Conservation (phyloP, 1,140 invertebrate species). For the Trachymyrmex septentrionalis region DNA sequence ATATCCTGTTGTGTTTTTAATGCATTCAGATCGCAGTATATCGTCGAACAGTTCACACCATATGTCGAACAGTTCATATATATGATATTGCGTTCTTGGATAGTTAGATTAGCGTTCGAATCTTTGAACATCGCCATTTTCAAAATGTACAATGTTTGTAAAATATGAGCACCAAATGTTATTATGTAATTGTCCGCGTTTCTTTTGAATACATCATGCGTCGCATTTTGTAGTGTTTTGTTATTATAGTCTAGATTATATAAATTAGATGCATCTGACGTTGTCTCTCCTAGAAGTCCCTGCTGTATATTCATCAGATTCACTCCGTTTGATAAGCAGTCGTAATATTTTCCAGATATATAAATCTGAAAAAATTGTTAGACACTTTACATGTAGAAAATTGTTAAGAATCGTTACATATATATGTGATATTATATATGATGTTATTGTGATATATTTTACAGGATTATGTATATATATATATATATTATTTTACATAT, state of each 20-base stretch:
- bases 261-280: neutral
- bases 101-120: slow-evolving; percentile 1
- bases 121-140: neutral
- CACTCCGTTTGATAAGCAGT: slow-evolving; percentile 57
- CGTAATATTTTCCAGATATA: slow-evolving; percentile 62
- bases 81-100: slow-evolving; percentile 32
- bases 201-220: slow-evolving; percentile 11
- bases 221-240: neutral
- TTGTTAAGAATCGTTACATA: neutral
- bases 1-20: slow-evolving; percentile 73
- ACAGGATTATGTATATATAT: no score
- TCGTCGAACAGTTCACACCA: slow-evolving; percentile 64
- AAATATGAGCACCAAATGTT: neutral
- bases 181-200: neutral
- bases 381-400: neutral
- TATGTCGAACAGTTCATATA: slow-evolving; percentile 74
- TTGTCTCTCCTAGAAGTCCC: neutral
- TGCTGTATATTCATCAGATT: neutral
- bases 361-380: slow-evolving; percentile 67
- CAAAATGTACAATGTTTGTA: neutral
- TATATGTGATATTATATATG: neutral
- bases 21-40: slow-evolving; percentile 68
- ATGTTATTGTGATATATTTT: neutral
- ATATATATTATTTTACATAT: no score
- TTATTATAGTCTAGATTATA: neutral